Conservation (phyloP, 2,888 invertebrate genomes). For the Hirudinaria manillensis region DNA sequence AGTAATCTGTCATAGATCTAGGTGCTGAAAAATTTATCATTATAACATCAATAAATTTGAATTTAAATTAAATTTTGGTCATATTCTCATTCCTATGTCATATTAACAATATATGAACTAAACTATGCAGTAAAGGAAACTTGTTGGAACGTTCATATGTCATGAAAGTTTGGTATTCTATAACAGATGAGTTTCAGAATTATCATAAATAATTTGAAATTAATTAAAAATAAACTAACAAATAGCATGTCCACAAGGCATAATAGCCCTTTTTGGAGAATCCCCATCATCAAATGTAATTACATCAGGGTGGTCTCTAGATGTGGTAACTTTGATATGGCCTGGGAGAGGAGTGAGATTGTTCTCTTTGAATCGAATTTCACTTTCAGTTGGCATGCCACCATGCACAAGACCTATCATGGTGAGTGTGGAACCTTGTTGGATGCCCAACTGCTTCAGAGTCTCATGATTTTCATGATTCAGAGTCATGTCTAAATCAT, state of each 20-base stretch:
- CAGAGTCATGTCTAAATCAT: background rate
- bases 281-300: conserved; percentile 20
- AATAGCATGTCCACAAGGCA: conserved; percentile 28
- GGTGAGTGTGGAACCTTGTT: conserved; percentile 5
- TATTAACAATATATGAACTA: no score
- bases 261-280: conserved; percentile 13
- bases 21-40: background rate
- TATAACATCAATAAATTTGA: no score
- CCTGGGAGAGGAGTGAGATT: conserved; percentile 16
- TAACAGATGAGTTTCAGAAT: no score
- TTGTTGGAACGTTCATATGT: no score
- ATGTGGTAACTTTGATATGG: conserved; percentile 16
- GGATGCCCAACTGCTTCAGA: conserved; percentile 4
- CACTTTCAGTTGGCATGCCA: conserved; percentile 13
- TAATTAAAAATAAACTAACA: background rate
- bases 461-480: background rate
- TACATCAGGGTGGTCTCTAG: conserved; percentile 12
- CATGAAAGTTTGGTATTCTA: no score
- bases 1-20: conserved; percentile 20
- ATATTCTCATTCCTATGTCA: no score
- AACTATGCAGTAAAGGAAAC: no score
- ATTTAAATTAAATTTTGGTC: no score
- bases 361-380: background rate
- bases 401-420: conserved; percentile 3
- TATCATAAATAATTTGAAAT: no score